phyloP scores from a whole-genome alignment of 2,888 invertebrate species.

The Drosophila nr. perissopoda region DNA sequence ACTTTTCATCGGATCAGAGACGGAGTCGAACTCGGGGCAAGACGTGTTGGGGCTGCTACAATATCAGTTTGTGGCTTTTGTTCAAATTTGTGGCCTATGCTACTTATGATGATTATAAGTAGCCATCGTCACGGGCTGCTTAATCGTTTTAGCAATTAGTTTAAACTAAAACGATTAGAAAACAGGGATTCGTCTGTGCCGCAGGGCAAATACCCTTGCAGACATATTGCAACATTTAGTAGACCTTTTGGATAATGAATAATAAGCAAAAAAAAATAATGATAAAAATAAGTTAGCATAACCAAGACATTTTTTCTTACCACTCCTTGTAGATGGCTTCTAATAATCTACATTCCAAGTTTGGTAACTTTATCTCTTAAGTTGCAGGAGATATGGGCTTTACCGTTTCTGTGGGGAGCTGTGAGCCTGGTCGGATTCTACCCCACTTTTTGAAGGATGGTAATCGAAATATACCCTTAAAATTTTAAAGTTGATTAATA shows the following conservation, averaged over 20 bases:
- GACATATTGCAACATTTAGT: neutral
- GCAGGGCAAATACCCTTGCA: neutral
- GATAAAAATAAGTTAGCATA: no score
- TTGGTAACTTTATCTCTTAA: no score
- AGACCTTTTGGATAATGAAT: neutral
- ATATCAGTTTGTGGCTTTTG: conserved; percentile 70
- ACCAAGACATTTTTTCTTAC: no score
- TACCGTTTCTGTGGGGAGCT: no score
- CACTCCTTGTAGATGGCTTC: no score
- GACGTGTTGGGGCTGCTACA: conserved; percentile 14
- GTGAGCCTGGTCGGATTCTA: no score
- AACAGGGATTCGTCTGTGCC: neutral
- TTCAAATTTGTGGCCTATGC: conserved; percentile 22
- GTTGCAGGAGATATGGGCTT: no score
- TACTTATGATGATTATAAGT: conserved; percentile 42
- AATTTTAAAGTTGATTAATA: no score
- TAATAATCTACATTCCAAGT: no score
- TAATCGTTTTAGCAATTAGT: conserved; percentile 64
- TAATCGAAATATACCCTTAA: no score
- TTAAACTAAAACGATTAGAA: conserved; percentile 23
- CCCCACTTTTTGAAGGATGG: no score
- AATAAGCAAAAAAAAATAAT: no score
- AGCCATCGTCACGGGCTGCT: conserved; percentile 40
- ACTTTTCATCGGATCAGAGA: conserved; percentile 25
- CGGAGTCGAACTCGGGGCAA: neutral